phyloP scores from a whole-genome alignment of 2,113 vertebrate genomes.

The Tenrec ecaudatus region DNA sequence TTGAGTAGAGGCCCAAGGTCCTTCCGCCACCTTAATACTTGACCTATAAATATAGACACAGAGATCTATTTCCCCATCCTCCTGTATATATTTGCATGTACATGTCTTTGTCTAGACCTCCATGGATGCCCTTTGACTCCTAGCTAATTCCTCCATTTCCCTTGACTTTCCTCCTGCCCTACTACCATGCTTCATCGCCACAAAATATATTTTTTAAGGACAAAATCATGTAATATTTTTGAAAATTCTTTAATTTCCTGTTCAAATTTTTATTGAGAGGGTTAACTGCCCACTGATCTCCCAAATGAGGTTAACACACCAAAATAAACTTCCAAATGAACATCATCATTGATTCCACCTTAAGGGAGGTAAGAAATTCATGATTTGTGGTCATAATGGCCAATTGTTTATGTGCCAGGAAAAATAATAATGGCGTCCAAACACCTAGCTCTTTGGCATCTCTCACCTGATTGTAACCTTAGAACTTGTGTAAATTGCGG shows the following conservation, averaged over 20 bases:
- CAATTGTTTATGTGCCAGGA: background rate
- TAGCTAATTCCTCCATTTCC: no score
- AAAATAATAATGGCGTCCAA: background rate
- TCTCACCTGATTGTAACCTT: background rate
- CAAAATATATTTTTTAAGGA: background rate
- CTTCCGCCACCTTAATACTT: no score
- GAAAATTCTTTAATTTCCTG: background rate
- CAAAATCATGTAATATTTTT: background rate
- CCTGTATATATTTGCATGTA: no score
- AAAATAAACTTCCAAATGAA: background rate
- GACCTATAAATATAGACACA: no score
- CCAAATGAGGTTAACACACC: background rate
- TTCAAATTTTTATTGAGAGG: conserved; percentile 9
- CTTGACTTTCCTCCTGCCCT: no score
- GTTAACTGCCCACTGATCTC: background rate
- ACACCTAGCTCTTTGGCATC: background rate
- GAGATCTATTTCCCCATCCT: no score
- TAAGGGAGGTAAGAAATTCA: background rate
- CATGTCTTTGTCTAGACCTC: no score
- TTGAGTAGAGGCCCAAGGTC: no score
- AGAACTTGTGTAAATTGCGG: background rate
- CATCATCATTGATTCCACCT: background rate
- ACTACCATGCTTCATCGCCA: no score
- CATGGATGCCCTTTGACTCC: no score
- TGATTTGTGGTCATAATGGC: background rate